Conservation (phyloP, 2,888 invertebrate genomes). For the Mythimna impura region DNA sequence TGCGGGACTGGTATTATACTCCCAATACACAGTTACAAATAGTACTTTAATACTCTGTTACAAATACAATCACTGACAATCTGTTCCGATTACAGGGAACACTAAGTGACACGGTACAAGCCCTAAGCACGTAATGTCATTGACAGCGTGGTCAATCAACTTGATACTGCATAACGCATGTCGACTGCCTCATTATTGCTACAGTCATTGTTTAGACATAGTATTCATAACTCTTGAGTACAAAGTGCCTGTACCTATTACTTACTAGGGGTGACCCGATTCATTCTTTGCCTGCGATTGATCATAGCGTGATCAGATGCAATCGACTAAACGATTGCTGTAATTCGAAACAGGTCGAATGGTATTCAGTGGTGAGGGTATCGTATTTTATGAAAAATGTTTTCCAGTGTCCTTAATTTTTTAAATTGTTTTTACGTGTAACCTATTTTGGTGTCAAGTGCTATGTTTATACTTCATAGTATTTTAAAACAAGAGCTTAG, state of each 20-base stretch:
- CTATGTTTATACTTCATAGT: not conserved
- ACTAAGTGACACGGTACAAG: conserved; percentile 36
- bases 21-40: not conserved
- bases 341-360: conserved; percentile 58
- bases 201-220: conserved; percentile 58
- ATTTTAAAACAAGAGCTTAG: not conserved
- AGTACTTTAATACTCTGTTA: not conserved
- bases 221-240: conserved; percentile 52
- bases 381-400: conserved; percentile 38
- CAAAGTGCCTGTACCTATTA: conserved; percentile 27
- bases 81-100: conserved; percentile 34
- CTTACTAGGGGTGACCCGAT: conserved; percentile 57
- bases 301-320: conserved; percentile 64
- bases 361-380: conserved; percentile 32
- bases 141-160: conserved; percentile 65
- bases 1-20: not conserved
- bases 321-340: conserved; percentile 56
- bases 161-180: conserved; percentile 56
- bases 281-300: conserved; percentile 54
- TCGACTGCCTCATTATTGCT: conserved; percentile 57
- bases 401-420: conserved; percentile 23
- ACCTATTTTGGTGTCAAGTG: not conserved
- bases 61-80: conserved; percentile 44
- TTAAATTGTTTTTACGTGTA: not conserved
- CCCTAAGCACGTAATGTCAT: conserved; percentile 57